Evolutionary conservation across 2,888 invertebrate species (phyloP), one percentile per base, ranked within the genome.

Genomic region (Drosophila yooni): DNA sequence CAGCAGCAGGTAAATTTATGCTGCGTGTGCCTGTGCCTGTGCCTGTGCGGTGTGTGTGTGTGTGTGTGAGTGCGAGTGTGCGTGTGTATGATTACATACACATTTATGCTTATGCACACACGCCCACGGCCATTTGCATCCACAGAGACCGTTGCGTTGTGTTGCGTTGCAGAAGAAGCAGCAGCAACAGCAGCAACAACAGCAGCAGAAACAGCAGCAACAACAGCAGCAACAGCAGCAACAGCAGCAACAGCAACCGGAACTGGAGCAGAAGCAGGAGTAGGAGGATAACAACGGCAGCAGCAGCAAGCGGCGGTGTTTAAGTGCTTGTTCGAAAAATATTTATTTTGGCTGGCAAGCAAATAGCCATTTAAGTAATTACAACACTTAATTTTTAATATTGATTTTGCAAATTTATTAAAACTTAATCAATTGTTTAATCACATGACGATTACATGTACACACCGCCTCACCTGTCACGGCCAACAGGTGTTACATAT

Each of bases 361-460:
- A 87, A 87, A 87, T 83, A 90, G 77, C 81, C 86, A 87, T 87
- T 87, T 88, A 90, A 87, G 86, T 87, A 87, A 87, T 87, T 90
- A 90, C 86, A 65, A 74, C 88, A 88, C 90, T 87, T 87, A 83
- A 87, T 87, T 86, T 87, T 90, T 88, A 83, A 86, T 87, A 90
- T 87, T 87, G 89, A 90, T 90, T 90, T 86, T 88, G 70, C 86
- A 89, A 86, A 81, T 90, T 81, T 83, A 90, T 90, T 88, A 86
- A 88, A 90, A 90, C 79, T 85, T 90, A 81, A 87, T 88, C 89
- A 90, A 90, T 88, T 88, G 83, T 83, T 88, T 83, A 83, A 83
- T 79, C 83, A 76, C 76, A 76, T 64, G 80, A 70, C 65, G 70
- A 71, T 56, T 59, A 51, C 38, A 56, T 54, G 21, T 1, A n/a